Percentiles rank a stretch among this genome's conserved stretches.
These are phyloP conservation scores for Euphonia xanthogaster DNA, from an alignment of 2,797 vertebrate species.

Conservation along the genomic window DNA sequence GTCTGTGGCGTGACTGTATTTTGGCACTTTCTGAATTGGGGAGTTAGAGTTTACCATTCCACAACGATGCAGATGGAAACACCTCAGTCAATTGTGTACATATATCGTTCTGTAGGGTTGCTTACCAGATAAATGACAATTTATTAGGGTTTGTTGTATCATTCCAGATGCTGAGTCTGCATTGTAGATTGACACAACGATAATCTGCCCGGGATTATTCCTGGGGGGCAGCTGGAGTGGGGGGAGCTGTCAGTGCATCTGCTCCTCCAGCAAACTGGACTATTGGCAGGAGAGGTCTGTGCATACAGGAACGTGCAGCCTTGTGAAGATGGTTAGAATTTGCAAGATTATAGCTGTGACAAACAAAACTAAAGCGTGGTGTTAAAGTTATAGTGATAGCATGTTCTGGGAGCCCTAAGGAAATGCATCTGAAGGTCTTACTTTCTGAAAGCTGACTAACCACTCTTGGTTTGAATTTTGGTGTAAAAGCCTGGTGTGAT, in stretches of 20 bases:
- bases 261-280: not conserved
- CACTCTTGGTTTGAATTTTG: not conserved
- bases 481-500: not conserved
- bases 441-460: not conserved
- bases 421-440: fast-evolving
- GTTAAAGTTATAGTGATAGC: not conserved
- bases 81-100: not conserved
- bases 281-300: not conserved
- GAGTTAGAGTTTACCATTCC: not conserved
- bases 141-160: not conserved
- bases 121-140: not conserved
- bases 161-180: not conserved
- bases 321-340: not conserved
- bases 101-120: not conserved
- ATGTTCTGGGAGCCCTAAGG: fast-evolving
- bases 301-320: fast-evolving
- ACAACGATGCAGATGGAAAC: not conserved
- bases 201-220: not conserved
- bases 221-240: not conserved
- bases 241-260: not conserved
- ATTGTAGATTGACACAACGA: not conserved
- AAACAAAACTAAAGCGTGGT: not conserved
- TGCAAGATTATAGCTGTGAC: not conserved
- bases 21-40: not conserved
- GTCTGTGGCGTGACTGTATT: not conserved